phyloP scores from a whole-genome alignment of 2,113 vertebrate species.

The Vulpes lagopus region DNA sequence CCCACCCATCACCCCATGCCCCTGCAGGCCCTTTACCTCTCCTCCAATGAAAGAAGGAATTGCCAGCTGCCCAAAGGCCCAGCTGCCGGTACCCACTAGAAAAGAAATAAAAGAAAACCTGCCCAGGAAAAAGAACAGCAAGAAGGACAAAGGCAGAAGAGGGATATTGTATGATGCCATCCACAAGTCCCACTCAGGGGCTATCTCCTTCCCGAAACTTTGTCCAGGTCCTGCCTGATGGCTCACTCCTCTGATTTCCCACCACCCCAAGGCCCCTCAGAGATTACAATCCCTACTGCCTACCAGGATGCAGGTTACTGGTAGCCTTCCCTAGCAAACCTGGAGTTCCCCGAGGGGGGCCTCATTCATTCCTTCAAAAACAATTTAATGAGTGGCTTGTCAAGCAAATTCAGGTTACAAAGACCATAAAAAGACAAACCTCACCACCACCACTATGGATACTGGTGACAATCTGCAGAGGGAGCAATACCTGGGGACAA shows the following conservation, averaged over 20 bases:
- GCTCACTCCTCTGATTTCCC: background rate
- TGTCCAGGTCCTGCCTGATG: background rate
- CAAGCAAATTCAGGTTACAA: background rate
- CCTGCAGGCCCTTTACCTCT: background rate
- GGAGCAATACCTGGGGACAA: background rate
- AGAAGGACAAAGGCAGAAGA: background rate
- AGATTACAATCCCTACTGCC: background rate
- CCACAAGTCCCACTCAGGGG: too few species aligned
- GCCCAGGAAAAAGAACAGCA: background rate
- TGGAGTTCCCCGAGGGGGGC: background rate
- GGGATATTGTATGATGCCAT: background rate
- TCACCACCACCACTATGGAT: background rate
- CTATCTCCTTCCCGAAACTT: background rate
- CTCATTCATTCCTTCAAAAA: background rate
- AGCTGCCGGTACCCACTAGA: background rate
- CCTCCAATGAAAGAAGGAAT: background rate
- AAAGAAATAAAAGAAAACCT: background rate
- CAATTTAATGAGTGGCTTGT: background rate
- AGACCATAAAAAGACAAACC: background rate
- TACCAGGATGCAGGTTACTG: background rate
- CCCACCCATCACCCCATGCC: rapidly evolving
- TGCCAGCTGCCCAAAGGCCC: background rate
- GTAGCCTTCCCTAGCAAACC: background rate
- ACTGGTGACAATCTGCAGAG: background rate
- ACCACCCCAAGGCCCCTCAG: background rate